Conservation (phyloP, 1,140 invertebrate genomes). For the Phenacoccus solenopsis region DNA sequence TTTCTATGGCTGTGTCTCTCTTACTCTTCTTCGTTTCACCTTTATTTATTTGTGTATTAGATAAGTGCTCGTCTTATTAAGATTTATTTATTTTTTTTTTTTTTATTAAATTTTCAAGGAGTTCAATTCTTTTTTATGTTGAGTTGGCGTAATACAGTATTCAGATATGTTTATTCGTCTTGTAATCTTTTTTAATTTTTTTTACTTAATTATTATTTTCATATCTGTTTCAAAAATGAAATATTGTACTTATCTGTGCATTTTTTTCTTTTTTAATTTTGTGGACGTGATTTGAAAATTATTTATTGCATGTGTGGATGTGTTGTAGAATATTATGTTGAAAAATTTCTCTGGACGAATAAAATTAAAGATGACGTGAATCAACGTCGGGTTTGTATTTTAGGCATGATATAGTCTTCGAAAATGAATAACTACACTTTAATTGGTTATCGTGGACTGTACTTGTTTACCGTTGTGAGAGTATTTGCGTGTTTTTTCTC, state of each 20-base stretch:
- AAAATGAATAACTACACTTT: no score
- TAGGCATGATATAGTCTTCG: no score
- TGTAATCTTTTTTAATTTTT: neutral
- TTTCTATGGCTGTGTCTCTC: conserved; percentile 23
- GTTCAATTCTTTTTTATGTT: neutral
- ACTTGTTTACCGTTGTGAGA: no score
- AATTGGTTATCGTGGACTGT: no score
- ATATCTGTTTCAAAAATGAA: no score
- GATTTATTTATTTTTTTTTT: conserved; percentile 7
- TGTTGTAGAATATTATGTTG: conserved; percentile 2
- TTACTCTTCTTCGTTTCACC: conserved; percentile 17
- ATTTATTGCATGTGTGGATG: neutral
- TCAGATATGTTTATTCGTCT: neutral
- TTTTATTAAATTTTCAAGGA: neutral
- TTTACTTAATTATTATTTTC: no score
- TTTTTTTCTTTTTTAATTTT: neutral
- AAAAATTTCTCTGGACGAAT: neutral
- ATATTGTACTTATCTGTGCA: no score
- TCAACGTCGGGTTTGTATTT: no score
- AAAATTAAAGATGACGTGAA: no score
- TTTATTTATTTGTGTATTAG: neutral
- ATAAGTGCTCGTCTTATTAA: neutral
- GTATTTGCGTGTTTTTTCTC: neutral
- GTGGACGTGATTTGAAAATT: neutral
- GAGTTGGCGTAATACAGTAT: neutral